Base-by-base conservation (phyloP, 2,888 invertebrate genomes). In the Agriopis marginaria region DNA sequence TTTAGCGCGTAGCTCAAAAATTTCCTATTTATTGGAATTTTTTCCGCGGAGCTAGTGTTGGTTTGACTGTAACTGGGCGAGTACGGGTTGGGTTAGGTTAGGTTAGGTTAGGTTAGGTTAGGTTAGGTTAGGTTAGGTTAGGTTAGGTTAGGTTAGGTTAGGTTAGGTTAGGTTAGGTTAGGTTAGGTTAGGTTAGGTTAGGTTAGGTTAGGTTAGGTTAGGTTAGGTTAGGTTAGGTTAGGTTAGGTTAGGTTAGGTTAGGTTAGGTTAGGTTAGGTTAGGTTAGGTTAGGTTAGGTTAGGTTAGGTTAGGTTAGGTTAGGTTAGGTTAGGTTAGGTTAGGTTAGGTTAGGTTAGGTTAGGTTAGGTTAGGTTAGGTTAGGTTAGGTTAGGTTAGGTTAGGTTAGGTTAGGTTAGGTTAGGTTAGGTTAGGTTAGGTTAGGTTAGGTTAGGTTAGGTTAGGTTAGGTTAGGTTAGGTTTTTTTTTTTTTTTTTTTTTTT, bases 281-380 rank as follows among this genome's bases (percentile, higher is more conserved):
- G 45, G 45, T 45, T 45, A 45, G 45, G 45, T 45, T 45, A 45
- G 45, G 45, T 45, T 45, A 45, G 45, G 45, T 45, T 45, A 45
- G 45, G 45, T 45, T 45, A 32, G 32, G 32, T 32, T 32, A 32
- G 32, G 32, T 32, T 32, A 78, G 78, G 78, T 78, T 78, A 77
- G 79, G 78, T 79, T 79, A 75, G 77, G 77, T 77, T 77, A 42
- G 42, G 42, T 53, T 53, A 77, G 78, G 77, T 77, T 74, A 74
- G 76, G 76, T 76, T 77, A 72, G 75, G 75, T 75, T 75, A 74
- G 75, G 78, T 74, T 77, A 72, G 73, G 75, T 75, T 42, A 42
- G 42, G 42, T 42, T 42, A 8, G 7, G 7, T 42, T 42, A 8
- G 7, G 9, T 42, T 42, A 42, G 9, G 42, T 42, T 71, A 68